Base-by-base conservation (phyloP, 2,113 vertebrate genomes). In the Dipodomys merriami region DNA sequence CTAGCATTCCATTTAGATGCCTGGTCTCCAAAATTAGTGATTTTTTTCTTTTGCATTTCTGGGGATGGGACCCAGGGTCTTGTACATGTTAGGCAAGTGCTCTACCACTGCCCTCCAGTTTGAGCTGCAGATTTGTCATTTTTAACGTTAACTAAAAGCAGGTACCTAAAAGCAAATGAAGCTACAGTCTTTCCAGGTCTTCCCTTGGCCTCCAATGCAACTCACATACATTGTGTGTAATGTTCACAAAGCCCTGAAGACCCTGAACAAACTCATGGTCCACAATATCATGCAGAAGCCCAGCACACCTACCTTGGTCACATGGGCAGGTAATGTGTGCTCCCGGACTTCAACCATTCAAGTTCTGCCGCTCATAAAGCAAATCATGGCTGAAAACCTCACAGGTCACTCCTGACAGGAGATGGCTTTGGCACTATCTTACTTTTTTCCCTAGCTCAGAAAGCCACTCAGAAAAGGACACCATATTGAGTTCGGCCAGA, bases 381-480 rank as follows among this genome's bases (percentile, higher is more conserved):
- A 49, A 33, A 35, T 73, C 62, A 74, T 46, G 78, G 53, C 39
- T 10, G 4, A n/a, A 69, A 27, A 69, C 4, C 9, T 65, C 22
- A 10, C 18, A 53, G 30, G n/a, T 49, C 39, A 53, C 88, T 84
- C 49, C 49, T 11, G 49, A 49, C 49, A 49, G 68, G 18, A 76
- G 62, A 83, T 71, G 49, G 73, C 22, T 49, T 49, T 49, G 49
- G 27, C 29, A 53, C n/a, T 74, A 25, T 88, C 33, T 22, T 64
- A 44, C 90, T 93, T 91, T 93, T 76, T 94, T 90, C 77, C 84
- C 82, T 78, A 62, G n/a, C 15, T 94, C 13, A 62, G 19, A 78
- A 88, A 57, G 64, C 77, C 68, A 73, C 30, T 25, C 46, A 60
- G 72, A 44, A 67, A 60, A 72, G 49, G 49, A 49, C 49, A 49